These are phyloP conservation scores for Trididemnum nubilum DNA, from an alignment of 23 tunicate genomes.

Conservation along the genomic window DNA sequence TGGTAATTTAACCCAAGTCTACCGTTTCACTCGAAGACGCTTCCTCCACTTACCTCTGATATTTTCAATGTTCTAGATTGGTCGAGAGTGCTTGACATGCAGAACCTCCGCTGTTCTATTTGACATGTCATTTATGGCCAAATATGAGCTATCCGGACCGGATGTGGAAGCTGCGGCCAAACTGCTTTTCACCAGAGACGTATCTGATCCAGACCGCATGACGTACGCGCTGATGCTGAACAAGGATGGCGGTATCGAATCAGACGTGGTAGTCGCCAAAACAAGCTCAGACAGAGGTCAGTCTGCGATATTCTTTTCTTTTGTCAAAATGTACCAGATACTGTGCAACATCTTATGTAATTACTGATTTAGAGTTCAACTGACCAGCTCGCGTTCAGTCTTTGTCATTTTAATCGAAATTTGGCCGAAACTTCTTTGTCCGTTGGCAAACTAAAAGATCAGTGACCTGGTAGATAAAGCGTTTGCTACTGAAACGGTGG, in stretches of 20 bases:
- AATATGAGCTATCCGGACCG: constrained; percentile 31
- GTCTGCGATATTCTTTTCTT: neutral
- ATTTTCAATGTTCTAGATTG: constrained; percentile 46
- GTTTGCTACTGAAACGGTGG: too few relatives aligned
- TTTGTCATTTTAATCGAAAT: too few relatives aligned
- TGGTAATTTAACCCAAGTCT: too few relatives aligned
- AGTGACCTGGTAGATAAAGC: too few relatives aligned
- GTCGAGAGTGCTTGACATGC: constrained; percentile 43
- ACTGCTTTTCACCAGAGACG: constrained; percentile 27
- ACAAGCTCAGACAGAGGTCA: constrained; percentile 24
- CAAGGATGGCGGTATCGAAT: constrained; percentile 51
- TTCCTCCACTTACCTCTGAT: too few relatives aligned
- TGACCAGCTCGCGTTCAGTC: too few relatives aligned
- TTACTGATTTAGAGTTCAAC: too few relatives aligned
- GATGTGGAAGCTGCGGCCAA: constrained; percentile 42
- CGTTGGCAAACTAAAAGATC: too few relatives aligned
- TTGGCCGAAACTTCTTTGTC: too few relatives aligned
- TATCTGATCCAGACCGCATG: constrained; percentile 14
- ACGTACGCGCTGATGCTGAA: constrained; percentile 54
- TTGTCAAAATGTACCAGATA: neutral
- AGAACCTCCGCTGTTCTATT: constrained; percentile 40
- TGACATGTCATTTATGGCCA: constrained; percentile 53
- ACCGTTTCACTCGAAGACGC: too few relatives aligned
- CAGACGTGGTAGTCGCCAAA: constrained; percentile 40
- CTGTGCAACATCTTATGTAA: too few relatives aligned